Base-by-base conservation (phyloP, 2,888 invertebrate species). In the Arenicola marina region DNA sequence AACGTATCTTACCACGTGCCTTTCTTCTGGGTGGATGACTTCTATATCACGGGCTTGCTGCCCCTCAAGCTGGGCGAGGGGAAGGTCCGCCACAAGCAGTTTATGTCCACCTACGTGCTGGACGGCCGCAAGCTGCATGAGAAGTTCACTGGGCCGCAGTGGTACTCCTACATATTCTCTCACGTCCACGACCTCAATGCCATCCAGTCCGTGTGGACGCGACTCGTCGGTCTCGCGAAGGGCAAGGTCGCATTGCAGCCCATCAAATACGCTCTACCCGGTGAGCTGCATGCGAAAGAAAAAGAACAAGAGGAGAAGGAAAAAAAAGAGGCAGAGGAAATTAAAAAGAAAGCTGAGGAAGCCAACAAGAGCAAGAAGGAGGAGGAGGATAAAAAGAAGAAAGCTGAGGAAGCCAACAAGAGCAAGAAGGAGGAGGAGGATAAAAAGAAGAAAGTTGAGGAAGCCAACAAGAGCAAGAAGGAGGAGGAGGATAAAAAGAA, bases 1-100 rank as follows among this genome's bases (percentile, higher is more conserved):
- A 21, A 85, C 87, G 29, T 91, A 18, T 85, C 87, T 26, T 91
- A 89, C 73, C 56, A 61, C 15, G 83, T 87, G 18, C 85, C 87
- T 21, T 91, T 89, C 74, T 94, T 95, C 62, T 72, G 71, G 72
- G 93, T 95, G 65, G 95, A 95, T 78, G 95, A 95, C 79, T 89
- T 92, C 53, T 91, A 89, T 79, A 84, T 95, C 0, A 95, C 94
- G 0, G 95, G 95, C 1, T 85, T 92, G 56, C 82, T 94, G 28
- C 75, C 77, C 0, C 71, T 76, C 46, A 70, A 69, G 24, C 60
- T 77, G 18, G 71, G 73, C 18, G 61, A 56, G n/a, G 67, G 66
- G n/a, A 68, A 56, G 43, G 58, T 80, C 21, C 72, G 71, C 51
- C 79, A 81, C 59, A 72, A 68, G 48, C 73, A 77, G 54, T 73